Base-by-base conservation (phyloP, 1,140 invertebrate genomes). In the Drosophila kikkawai region DNA sequence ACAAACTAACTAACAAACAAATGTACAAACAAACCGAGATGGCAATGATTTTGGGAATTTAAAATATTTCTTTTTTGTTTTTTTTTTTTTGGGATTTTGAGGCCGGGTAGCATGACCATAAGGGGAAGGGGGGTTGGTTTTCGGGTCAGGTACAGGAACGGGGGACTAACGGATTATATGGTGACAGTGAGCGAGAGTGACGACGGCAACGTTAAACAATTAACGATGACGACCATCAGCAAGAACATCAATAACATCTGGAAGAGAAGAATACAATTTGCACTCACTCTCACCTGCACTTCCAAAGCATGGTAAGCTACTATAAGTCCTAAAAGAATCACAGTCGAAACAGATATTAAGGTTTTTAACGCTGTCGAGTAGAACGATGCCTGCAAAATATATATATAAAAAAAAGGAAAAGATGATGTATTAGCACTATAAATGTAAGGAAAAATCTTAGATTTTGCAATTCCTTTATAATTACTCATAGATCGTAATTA, bases 221-320 rank as follows among this genome's bases (percentile, higher is more conserved):
- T 86, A 91, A 90, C 86, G 85, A 91, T 86, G 85, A 90, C 86
- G 78, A 88, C 85, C 85, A 88, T 88, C 85, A 90, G 77, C 69
- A 78, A 76, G 74, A 77, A 77, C 75, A 77, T 73, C 68, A 73
- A 86, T 82, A 86, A 86, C 85, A 88, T 88, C 85, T 90, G 85
- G 73, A 88, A 88, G 69, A 88, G 70, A 88, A 85, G 63, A 79
- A 82, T 91, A 78, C 83, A 91, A 91, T 90, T 86, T 88, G 79
- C 88, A 91, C 88, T 91, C 88, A 91, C 87, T 92, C 91, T 93
- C 90, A 99, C 98, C 97, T 99, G 98, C 94, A 99, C 97, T 98
- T 99, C 99, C 95, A 99, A 96, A 93, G 98, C 98, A 95, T 99
- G 99, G 95, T 99, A 99, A 94, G 98, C 98, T 94, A 99, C 96